phyloP scores from a whole-genome alignment of 2,888 invertebrate species.

The Zygothrica quintamaculata region DNA sequence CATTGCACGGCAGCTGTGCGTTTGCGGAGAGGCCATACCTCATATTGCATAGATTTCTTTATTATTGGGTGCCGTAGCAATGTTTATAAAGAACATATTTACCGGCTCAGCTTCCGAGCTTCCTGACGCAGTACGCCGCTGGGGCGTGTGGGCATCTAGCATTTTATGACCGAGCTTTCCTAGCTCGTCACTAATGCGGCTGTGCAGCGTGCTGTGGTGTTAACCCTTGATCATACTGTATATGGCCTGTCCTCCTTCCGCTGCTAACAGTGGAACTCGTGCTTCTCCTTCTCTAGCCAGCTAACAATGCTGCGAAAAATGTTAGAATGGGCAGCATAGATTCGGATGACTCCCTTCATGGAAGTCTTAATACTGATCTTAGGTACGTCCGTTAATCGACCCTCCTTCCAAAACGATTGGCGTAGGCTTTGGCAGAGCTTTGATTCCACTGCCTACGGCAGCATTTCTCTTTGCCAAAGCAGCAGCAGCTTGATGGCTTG shows the following conservation, averaged over 20 bases:
- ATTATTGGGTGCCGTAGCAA: constrained; percentile 1
- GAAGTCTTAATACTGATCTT: background rate
- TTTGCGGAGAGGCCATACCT: constrained; percentile 4
- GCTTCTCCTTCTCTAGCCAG: background rate
- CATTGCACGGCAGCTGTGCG: constrained; percentile 7
- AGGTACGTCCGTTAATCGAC: background rate
- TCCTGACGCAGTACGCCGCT: background rate
- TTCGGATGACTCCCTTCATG: background rate
- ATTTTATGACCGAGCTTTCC: constrained; percentile 3
- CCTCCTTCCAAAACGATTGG: background rate
- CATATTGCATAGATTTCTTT: too few species aligned
- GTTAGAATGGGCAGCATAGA: background rate
- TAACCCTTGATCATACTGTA: constrained; percentile 7
- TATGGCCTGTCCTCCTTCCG: constrained; percentile 9
- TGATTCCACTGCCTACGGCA: background rate
- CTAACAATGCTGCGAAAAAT: background rate
- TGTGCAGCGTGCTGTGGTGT: constrained; percentile 9
- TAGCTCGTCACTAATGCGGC: constrained; percentile 3
- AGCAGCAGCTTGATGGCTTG: constrained; percentile 1
- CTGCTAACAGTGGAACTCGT: constrained; percentile 16
- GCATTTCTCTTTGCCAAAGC: background rate
- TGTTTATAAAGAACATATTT: constrained; percentile 12
- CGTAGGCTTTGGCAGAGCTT: background rate
- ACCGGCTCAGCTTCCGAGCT: constrained; percentile 1
- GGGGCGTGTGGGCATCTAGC: constrained; percentile 4